Evolutionary conservation across 2,113 vertebrate species (phyloP), one percentile per base, ranked within the genome.

Genomic region (Poeciliopsis retropinna): DNA sequence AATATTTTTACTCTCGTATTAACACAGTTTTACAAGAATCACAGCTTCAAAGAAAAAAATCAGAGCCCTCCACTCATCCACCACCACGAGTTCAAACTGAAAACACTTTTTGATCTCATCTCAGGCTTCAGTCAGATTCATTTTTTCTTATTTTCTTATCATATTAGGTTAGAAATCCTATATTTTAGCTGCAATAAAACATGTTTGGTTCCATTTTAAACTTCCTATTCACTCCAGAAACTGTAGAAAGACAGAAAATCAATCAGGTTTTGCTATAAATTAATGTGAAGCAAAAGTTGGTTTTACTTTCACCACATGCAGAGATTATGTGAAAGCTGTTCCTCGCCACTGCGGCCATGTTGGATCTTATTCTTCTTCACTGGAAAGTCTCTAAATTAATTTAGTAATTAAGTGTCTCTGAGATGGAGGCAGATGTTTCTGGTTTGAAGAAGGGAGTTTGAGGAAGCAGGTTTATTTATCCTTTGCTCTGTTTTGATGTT

Each of bases 391-490:
- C 14, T 7, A 29, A 19, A 62, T 30, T 7, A 29, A 62, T 31
- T 1, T 22, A 2, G 7, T 63, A 31, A 63, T 22, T 9, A 30
- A 22, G 22, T 5, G 6, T 62, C 60, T 6, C 60, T 12, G 17
- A 9, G 1, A 3, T 28, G 25, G 72, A 37, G 11, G n/a, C 62
- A 12, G 65, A 67, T 76, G 67, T 60, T 66, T 57, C 14, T 19
- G 62, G 25, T 62, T 32, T 32, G 47, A 67, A 41, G 34, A 31
- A 54, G n/a, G 30, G 37, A 72, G 74, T 67, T 80, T 44, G 14
- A 60, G 64, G 71, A 68, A 41, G 34, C 57, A 60, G 13, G 30
- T 67, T 54, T 70, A 74, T 87, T 76, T 54, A 70, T 81, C 60
- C 70, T 73, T 79, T 47, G 67, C 10, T 34, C 17, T 29, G 34